A percentile compares a stretch with the other conserved stretches of the same genome.
phyloP scores from a whole-genome alignment of 2,113 vertebrate genomes.

The Manacus vitellinus region DNA sequence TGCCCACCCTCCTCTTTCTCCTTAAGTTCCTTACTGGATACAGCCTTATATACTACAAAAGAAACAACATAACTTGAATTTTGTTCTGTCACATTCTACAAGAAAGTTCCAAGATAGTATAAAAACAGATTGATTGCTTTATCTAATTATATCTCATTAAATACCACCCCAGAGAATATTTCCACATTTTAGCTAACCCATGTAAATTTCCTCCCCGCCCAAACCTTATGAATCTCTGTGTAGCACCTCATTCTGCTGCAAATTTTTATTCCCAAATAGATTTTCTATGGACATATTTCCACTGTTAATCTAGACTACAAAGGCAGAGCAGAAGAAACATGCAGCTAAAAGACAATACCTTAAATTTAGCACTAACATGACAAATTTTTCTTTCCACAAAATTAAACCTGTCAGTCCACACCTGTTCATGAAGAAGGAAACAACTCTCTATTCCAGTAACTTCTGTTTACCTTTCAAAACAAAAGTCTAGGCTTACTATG shows the following conservation, averaged over 20 bases:
- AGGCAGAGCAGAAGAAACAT: neutral
- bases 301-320: neutral
- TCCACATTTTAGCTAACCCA: neutral
- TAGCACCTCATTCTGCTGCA: neutral
- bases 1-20: too few species aligned
- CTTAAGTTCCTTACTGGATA: neutral
- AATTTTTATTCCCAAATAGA: neutral
- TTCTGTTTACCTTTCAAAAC: neutral
- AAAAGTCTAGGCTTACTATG: neutral
- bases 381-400: neutral
- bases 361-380: neutral
- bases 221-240: neutral
- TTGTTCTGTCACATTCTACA: neutral
- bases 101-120: neutral
- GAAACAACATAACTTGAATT: neutral
- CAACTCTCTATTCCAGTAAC: neutral
- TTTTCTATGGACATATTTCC: neutral
- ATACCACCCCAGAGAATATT: neutral
- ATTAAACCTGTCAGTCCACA: neutral
- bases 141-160: neutral
- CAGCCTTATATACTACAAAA: neutral
- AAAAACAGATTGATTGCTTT: neutral
- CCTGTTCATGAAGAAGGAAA: neutral
- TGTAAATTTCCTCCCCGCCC: neutral
- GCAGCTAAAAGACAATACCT: neutral